Evolutionary conservation across 2,888 invertebrate species (phyloP), one percentile per base, ranked within the genome.

Genomic region (Automeris io): DNA sequence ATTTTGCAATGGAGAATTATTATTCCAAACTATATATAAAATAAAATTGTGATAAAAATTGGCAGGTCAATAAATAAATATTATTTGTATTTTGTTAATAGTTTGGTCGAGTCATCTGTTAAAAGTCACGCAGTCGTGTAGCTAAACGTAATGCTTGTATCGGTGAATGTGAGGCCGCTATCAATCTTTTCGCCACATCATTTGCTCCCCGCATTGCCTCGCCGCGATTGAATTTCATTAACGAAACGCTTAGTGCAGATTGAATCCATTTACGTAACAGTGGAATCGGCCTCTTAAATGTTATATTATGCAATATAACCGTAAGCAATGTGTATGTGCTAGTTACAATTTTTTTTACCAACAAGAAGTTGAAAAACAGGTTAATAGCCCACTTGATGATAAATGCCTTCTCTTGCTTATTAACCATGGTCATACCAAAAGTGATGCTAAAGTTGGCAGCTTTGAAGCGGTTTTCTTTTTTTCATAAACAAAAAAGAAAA

Each of bases 141-240:
- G 16, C 37, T 40, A 37, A 40, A 42, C 36, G 32, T 36, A 33
- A 40, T 31, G 40, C 26, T 36, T 29, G 23, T 39, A 26, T 35
- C 40, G n/a, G 39, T 49, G 55, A 38, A 38, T 39, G 46, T 43
- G 49, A 55, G 63, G 61, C 60, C 60, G 66, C 77, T 65, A 85
- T 86, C 85, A 83, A 85, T 85, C 85, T 85, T 78, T 74, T 75
- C 75, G 76, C 85, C 85, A 83, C 85, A 83, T 85, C 85, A 83
- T 86, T 86, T 83, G 83, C 79, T 77, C 78, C 75, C 80, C 74
- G 69, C 74, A 58, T 64, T 61, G 65, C 65, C 52, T 54, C 62
- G 60, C 70, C 66, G 59, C 80, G 80, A 85, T 86, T 85, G 85
- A 83, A 83, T 85, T 85, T 83, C 85, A 85, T 85, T 86, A 86